Evolutionary conservation across 1,140 invertebrate genomes (phyloP).

Genomic region (Eriocheir sinensis): DNA sequence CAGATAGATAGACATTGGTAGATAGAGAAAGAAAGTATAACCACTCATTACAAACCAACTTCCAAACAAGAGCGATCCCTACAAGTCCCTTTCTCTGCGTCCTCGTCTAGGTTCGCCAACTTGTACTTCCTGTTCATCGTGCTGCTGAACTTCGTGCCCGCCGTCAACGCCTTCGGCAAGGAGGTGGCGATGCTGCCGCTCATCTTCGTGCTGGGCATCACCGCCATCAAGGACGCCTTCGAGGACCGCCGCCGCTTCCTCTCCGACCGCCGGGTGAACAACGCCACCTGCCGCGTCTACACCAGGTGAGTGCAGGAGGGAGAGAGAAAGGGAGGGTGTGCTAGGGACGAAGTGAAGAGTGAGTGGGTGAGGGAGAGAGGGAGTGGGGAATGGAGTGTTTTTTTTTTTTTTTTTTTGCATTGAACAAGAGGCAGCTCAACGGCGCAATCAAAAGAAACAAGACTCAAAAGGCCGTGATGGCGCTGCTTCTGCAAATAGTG

Average conservation of each 20-base stretch:
- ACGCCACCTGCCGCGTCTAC: constrained; percentile 94
- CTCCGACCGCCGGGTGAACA: constrained; percentile 97
- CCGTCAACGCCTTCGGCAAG: constrained; percentile 97
- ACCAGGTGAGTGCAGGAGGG: constrained; percentile 87
- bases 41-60: too few species aligned
- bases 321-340: not conserved
- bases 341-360: not conserved
- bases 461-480: too few species aligned
- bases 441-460: too few species aligned
- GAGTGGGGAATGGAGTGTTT: too few species aligned
- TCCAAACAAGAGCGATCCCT: too few species aligned
- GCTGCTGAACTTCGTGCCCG: constrained; percentile 96
- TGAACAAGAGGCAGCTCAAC: too few species aligned
- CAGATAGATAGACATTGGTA: too few species aligned
- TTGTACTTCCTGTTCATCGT: constrained; percentile 99
- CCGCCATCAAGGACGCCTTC: constrained; percentile 97
- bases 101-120: constrained; percentile 89
- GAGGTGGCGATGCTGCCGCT: constrained; percentile 98
- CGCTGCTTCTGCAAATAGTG: too few species aligned
- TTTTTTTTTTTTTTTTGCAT: too few species aligned
- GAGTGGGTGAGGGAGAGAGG: too few species aligned
- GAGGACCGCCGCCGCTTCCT: constrained; percentile 95
- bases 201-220: constrained; percentile 97
- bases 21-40: too few species aligned
- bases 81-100: not conserved